Base-by-base conservation (phyloP, 2,797 vertebrate species). In the Sebastes itinus region DNA sequence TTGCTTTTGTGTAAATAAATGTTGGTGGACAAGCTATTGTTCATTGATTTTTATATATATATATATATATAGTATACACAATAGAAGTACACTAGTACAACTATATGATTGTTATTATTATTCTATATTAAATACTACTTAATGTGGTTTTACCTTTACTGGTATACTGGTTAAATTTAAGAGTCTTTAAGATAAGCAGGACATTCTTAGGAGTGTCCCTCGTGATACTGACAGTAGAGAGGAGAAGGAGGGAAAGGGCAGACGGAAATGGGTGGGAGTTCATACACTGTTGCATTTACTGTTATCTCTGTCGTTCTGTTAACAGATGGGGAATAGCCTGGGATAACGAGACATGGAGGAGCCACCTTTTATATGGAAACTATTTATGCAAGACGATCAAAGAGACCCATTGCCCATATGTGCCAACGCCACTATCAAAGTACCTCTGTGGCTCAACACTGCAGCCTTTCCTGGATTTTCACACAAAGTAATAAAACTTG, bases 251-350 rank as follows among this genome's bases (percentile, higher is more conserved):
- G 38, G 14, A 23, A 32, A 67, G n/a, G 11, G 22, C 4, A 74
- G 4, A 62, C 4, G 5, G 59, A 80, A 65, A 49, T 22, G 12
- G 28, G 10, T 20, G 23, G 78, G 42, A 64, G 35, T 33, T 89
- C 28, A 61, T 49, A 66, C 73, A 71, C 65, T 90, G 77, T 87
- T 83, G 42, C 49, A 93, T 89, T 94, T 38, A 93, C 62, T 81
- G 63, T 65, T 90, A 69, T 93, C 77, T 83, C 78, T 93, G 87
- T 94, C 90, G 84, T 91, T 92, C 77, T 95, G 81, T 95, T 91
- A 88, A 96, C 95, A 96, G 96, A 96, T 96, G 96, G 96, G 96
- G 79, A 96, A 96, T 88, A 96, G 55, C 92, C 94, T 96, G 85
- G 96, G 95, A 92, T 96, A 95, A 95, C 70, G 58, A 87, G 89